Evolutionary conservation across 2,797 vertebrate genomes (phyloP), one percentile per base, ranked within the genome.

Genomic region (Lutjanus campechanus): DNA sequence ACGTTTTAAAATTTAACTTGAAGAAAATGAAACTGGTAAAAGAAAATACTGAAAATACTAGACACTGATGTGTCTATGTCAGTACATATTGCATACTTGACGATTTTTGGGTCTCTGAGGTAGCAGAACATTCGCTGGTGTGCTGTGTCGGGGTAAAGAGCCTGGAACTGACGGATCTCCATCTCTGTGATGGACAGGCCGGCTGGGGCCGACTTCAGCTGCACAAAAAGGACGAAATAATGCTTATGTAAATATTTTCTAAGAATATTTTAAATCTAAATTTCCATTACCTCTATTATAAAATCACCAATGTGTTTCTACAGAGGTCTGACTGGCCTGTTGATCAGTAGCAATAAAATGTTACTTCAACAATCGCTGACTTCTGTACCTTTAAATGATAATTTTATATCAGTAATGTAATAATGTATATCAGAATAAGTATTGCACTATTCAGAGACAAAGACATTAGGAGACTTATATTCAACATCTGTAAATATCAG

Each of bases 151-250:
- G 85, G 85, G 62, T 73, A 88, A 75, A 95, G 91, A 51, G 91
- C 90, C 92, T 96, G 86, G 74, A 97, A 97, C 89, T 97, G 97
- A 79, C 95, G 92, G 73, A 97, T 94, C 87, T 98, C 97, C 95
- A 98, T 94, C 91, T 98, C 97, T 1, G 97, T 98, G 84, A 97
- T 83, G 1, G 97, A 97, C 69, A 97, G 89, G 10, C 95, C 96
- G 0, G 65, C 49, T 0, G 96, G 95, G 8, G 96, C 96, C 0
- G 93, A 90, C 22, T 86, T 90, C 82, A 96, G 75, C 97, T 98
- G 89, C 15, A 44, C 22, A 68, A 4, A 60, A 29, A 77, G 2
- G 68, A 58, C 0, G 5, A 25, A 15, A 55, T 20, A 0, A 54
- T 20, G 7, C 0, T 43, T 6, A 1, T n/a, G n/a, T 65, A 15